Evolutionary conservation across 2,113 vertebrate species (phyloP), one percentile per base, ranked within the genome.

Genomic region (Micromys minutus): DNA sequence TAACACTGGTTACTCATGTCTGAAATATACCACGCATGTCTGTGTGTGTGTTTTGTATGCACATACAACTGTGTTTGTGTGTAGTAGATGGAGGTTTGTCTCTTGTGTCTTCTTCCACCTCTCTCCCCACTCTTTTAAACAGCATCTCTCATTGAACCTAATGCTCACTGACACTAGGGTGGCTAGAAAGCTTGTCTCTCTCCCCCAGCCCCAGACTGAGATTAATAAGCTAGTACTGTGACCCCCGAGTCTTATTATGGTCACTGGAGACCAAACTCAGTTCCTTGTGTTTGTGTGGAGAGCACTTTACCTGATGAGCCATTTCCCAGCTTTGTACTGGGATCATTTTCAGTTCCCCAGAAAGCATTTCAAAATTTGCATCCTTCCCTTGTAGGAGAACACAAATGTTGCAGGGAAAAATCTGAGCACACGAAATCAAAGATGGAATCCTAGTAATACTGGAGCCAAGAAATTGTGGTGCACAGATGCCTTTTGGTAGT

Each of bases 1-100:
- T 74, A 22, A 3, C 1, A 1, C 4, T 8, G 1, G 2, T 7
- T 45, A 3, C 11, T 45, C 12, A 2, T 0, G 0, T 55, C 15
- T 15, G n/a, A 90, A 75, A 42, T 10, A 0, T 0, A 74, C 22
- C 16, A 0, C 57, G 16, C 15, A 19, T 45, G 39, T 10, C 17
- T 84, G 26, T 84, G 55, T 13, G 2, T n/a, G 55, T 4, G 1
- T 24, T 42, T 29, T 8, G 13, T 7, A 42, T 29, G 24, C n/a
- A 42, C 10, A 55, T 21, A 39, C 36, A 24, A 2, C 13, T 83
- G 13, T 19, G 24, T 42, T 21, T 29, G 16, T 45, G 26, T 45
- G 39, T 26, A 21, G 16, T 31, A 59, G 31, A 24, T n/a, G 5
- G 11, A 80, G 47, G 52, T 81, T 24, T 19, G n/a, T 24, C 1